phyloP scores from a whole-genome alignment of 2,888 invertebrate genomes.

The Cyaniris semiargus region DNA sequence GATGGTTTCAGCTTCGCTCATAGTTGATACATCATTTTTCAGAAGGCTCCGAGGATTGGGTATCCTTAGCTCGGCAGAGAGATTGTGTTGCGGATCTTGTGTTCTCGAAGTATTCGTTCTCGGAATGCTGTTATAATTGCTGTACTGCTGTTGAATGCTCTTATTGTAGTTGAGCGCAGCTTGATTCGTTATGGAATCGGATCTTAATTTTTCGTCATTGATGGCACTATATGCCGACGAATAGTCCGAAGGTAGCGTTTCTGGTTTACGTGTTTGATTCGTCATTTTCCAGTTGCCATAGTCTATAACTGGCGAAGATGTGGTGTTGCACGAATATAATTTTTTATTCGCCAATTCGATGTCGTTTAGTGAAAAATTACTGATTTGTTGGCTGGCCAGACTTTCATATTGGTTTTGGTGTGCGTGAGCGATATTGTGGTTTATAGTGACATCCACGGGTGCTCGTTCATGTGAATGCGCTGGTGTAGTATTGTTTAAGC shows the following conservation, averaged over 20 bases:
- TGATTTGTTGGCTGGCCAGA: constrained; percentile 54
- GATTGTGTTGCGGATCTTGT: constrained; percentile 63
- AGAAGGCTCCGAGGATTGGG: constrained; percentile 66
- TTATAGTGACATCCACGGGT: constrained; percentile 54
- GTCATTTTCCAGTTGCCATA: constrained; percentile 72
- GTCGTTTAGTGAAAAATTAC: constrained; percentile 68
- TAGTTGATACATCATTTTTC: constrained; percentile 56
- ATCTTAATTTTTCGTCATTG: constrained; percentile 60
- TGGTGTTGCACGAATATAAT: constrained; percentile 58
- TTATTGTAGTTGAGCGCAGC: constrained; percentile 65
- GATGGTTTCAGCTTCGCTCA: constrained; percentile 53
- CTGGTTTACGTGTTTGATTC: constrained; percentile 63
- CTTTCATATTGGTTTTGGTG: constrained; percentile 68
- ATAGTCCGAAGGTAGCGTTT: constrained; percentile 66
- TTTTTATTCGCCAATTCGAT: constrained; percentile 73
- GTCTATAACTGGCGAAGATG: constrained; percentile 60
- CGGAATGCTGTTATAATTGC: constrained; percentile 59
- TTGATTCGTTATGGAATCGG: constrained; percentile 48
- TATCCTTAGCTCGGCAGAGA: constrained; percentile 65
- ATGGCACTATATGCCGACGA: constrained; percentile 58
- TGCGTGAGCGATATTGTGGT: constrained; percentile 62
- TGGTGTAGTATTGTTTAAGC: constrained; percentile 55
- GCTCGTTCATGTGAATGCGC: constrained; percentile 60
- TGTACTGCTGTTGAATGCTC: constrained; percentile 62
- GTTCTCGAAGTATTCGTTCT: constrained; percentile 57